Percentiles rank a stretch among this genome's conserved stretches.
Conservation (phyloP, 1,140 invertebrate species). For the Rhizoglyphus robini region DNA sequence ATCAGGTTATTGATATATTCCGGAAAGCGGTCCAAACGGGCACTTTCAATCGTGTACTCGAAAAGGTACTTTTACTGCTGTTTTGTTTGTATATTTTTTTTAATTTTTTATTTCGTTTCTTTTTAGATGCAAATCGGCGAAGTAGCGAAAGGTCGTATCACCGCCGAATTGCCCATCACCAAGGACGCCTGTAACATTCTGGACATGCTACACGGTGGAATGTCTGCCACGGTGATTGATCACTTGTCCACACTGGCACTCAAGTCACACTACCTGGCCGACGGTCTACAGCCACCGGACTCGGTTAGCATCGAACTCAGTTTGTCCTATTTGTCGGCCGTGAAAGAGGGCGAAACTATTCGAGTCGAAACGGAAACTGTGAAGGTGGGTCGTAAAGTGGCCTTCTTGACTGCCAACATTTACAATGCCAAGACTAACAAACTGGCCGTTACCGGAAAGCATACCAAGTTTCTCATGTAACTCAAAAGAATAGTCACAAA, state of each 20-base stretch:
- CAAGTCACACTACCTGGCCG: constrained; percentile 34
- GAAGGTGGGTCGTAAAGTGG: constrained; percentile 59
- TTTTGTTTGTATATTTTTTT: background rate
- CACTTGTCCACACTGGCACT: constrained; percentile 63
- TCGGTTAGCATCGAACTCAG: constrained; percentile 60
- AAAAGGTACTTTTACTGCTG: background rate
- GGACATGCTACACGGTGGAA: constrained; percentile 67
- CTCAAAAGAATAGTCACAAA: too few relatives aligned
- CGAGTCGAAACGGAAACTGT: constrained; percentile 59
- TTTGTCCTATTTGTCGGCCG: constrained; percentile 55
- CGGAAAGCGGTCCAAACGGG: background rate
- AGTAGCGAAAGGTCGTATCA: constrained; percentile 6
- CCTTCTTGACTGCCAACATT: constrained; percentile 60
- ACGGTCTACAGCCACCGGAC: constrained; percentile 38
- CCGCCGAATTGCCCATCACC: constrained; percentile 57
- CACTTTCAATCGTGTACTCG: background rate
- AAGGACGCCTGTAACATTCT: constrained; percentile 58
- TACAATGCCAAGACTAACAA: constrained; percentile 52
- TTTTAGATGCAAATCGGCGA: constrained; percentile 16
- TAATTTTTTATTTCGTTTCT: background rate
- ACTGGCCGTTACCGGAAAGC: constrained; percentile 58
- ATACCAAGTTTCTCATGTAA: constrained; percentile 54
- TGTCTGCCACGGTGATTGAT: constrained; percentile 66
- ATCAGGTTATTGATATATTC: background rate
- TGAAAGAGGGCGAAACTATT: constrained; percentile 58